Evolutionary conservation across 2,888 invertebrate genomes (phyloP), one percentile per base, ranked within the genome.

Genomic region (Periphyllus acericola): DNA sequence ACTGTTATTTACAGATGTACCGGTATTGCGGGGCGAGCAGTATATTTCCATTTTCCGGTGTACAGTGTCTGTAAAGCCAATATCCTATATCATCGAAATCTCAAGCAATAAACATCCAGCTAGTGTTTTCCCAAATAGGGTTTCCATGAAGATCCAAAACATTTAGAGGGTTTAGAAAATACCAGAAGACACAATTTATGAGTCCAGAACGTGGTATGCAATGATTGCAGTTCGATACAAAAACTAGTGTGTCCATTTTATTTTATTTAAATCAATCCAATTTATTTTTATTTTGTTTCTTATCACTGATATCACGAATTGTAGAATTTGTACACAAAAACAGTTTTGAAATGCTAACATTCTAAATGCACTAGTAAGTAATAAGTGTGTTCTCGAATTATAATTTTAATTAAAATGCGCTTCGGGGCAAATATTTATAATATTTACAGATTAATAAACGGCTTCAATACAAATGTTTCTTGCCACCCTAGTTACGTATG

Each of bases 31-130:
- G 3, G 34, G 25, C 60, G 25, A 36, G 74, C 21, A 21, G 9
- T 75, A n/a, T 40, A 75, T 75, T 75, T 75, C 40, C 75, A 11
- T 40, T 75, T 75, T 75, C 40, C 75, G 25, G n/a, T n/a, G 25
- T 2, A 75, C 3, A 14, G 36, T n/a, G n/a, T 40, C 11, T 75
- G 40, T 25, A 75, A 40, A 40, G 14, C 75, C 36, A 75, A 75
- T 40, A 75, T 75, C 36, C 75, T 21, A 40, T n/a, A 75, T 40
- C 75, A 14, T 75, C 40, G 14, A 75, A 75, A 75, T 75, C 75
- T 75, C 75, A 1, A 40, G 75, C 36, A 75, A 75, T 75, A 75
- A 75, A 75, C 75, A 75, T 75, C 40, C 36, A 3, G n/a, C n/a
- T 68, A 68, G 40, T 75, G 75, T 75, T 75, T 40, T 40, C 25